Conservation (phyloP, 2,888 invertebrate species). For the Drosophila bunnanda region DNA sequence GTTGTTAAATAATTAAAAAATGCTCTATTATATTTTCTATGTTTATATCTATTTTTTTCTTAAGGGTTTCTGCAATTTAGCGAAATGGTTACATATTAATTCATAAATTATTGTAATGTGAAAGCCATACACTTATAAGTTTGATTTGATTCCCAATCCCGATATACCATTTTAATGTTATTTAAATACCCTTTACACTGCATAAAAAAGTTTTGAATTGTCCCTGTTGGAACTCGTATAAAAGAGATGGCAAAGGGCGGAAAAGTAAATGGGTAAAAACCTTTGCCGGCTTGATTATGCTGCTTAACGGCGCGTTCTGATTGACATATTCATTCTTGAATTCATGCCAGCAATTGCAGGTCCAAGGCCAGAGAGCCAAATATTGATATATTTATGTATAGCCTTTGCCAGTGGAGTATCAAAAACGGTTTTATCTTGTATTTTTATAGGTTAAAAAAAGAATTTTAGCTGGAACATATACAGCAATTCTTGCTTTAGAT, state of each 20-base stretch:
- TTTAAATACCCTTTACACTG: background rate
- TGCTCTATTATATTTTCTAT: no score
- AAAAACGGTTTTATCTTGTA: no score
- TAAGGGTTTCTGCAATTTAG: fast-evolving
- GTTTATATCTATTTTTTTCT: no score
- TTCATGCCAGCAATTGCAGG: slow-evolving; percentile 27
- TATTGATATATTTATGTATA: background rate
- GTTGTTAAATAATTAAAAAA: no score
- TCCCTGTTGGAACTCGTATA: slow-evolving; percentile 10
- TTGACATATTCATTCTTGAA: slow-evolving; percentile 57
- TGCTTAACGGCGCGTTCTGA: slow-evolving; percentile 60
- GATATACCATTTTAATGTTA: slow-evolving; percentile 1
- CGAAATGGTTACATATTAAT: background rate
- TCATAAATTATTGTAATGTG: background rate
- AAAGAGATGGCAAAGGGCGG: background rate
- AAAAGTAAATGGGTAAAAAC: slow-evolving; percentile 29
- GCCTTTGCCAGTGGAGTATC: background rate
- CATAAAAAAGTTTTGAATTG: slow-evolving; percentile 38
- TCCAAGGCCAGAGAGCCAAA: background rate
- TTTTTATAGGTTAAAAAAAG: no score
- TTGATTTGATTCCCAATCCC: no score
- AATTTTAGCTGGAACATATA: background rate
- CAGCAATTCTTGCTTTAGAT: background rate
- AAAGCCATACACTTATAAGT: no score
- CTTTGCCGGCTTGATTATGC: slow-evolving; percentile 52